phyloP scores from a whole-genome alignment of 2,113 vertebrate genomes.

The Carassius auratus region DNA sequence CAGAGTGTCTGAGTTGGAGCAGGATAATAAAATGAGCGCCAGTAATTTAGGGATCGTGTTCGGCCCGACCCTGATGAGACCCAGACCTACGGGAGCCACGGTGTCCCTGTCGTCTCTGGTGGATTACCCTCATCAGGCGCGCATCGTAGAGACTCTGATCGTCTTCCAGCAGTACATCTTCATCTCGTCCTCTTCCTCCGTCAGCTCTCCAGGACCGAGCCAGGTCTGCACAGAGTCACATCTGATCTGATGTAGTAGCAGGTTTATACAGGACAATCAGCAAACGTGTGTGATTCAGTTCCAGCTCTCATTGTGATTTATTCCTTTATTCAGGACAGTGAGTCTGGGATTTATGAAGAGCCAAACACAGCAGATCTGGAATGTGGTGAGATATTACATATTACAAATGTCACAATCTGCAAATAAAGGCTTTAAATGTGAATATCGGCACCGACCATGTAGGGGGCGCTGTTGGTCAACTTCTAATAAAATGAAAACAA shows the following conservation, averaged over 20 bases:
- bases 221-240: slow-evolving; percentile 33
- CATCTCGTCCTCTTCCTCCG: slow-evolving; percentile 40
- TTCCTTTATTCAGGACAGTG: slow-evolving; percentile 54
- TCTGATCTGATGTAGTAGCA: not conserved
- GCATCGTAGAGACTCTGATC: slow-evolving; percentile 88
- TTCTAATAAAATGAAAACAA: too few relatives aligned
- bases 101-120: slow-evolving; percentile 94
- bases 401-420: not conserved
- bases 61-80: slow-evolving; percentile 92
- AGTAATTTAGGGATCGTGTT: slow-evolving; percentile 95
- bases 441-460: too few relatives aligned
- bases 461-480: too few relatives aligned
- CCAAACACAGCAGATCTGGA: slow-evolving; percentile 64
- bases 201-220: slow-evolving; percentile 40
- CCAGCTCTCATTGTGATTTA: slow-evolving; percentile 45
- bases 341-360: slow-evolving; percentile 59
- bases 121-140: slow-evolving; percentile 95
- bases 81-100: slow-evolving; percentile 88
- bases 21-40: slow-evolving; percentile 94
- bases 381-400: slow-evolving; percentile 65
- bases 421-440: too few relatives aligned
- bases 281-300: not conserved
- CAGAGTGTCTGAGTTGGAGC: slow-evolving; percentile 89
- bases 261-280: not conserved
- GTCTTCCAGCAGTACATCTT: slow-evolving; percentile 87